Evolutionary conservation across 1,140 invertebrate genomes (phyloP), one percentile per base, ranked within the genome.

Genomic region (Cotesia vestalis): DNA sequence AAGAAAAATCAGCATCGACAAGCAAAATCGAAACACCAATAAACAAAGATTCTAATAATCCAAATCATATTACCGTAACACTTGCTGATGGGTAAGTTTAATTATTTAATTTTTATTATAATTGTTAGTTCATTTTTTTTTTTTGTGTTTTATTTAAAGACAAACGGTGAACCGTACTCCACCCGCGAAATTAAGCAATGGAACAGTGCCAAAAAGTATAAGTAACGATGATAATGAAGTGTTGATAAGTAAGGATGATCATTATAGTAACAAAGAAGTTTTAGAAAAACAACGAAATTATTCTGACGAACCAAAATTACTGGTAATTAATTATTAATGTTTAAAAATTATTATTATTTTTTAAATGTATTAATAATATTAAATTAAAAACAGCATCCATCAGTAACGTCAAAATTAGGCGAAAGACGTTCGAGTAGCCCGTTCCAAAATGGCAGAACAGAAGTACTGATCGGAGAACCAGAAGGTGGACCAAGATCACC

Each of bases 381-480:
- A 27, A 27, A 27, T 27, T 27, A 55, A 3, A 68, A 74, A 14
- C 68, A 80, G 78, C 80, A 79, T 76, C 79, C 81, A 68, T 46
- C 40, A 76, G 78, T 64, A 76, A 74, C 52, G 72, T 60, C 55
- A 73, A 72, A 78, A 77, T 76, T 76, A 62, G 82, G 80, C 11
- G 88, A 89, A 75, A 83, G 89, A 71, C 83, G 89, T 71, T 85
- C 89, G 4, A 89, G 88, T 70, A 90, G 90, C 72, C 89, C 90
- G 9, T 91, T 91, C 77, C 88, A 89, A 76, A 93, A 93, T 90
- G 92, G 92, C 38, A 86, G 92, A 66, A 92, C 91, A 64, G 92
- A 94, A 83, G 89, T 93, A 69, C 85, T 94, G 80, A 89, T 93
- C 76, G 91, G 91, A 8, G 90, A 85, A 74, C 74, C 82, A 55